Evolutionary conservation across 2,113 vertebrate species (phyloP), one percentile per base, ranked within the genome.

Genomic region (Ptilorrhoa leucosticta): DNA sequence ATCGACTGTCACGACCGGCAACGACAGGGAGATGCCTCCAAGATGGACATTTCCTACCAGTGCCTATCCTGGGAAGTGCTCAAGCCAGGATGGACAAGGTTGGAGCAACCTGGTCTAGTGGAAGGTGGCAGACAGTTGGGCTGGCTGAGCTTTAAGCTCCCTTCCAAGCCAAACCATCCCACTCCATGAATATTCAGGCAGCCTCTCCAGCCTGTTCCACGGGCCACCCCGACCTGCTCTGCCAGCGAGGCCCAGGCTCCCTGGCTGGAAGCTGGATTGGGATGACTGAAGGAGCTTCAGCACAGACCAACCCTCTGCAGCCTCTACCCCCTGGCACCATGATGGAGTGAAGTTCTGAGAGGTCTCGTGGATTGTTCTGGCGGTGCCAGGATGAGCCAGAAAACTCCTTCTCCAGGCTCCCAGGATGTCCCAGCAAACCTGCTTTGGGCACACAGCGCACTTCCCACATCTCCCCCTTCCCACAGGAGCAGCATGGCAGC

Each of bases 191-290:
- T 76, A 89, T 89, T 68, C 40, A 61, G 21, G 48, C 30, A 91
- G 90, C 87, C 64, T 94, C 92, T 89, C 83, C 48, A 91, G 83
- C 76, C 89, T 87, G 90, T 80, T 96, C 80, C 60, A 44, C 27
- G 20, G 60, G 58, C 44, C 58, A 31, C 44, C 3, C 20, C 5
- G 0, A 44, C 64, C 56, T 53, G 70, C 44, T 31, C 48, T 66
- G 92, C 87, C 90, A 71, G 87, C 68, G 28, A 16, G 39, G 54
- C 31, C 68, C 58, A 10, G 61, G 87, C 58, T 90, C 44, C 5
- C 58, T 45, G 5, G 1, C n/a, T 84, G 60, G 30, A 35, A 77
- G 33, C 30, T 4, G 44, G 14, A 13, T 0, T 24, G 51, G 1
- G 2, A 16, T 1, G 3, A 42, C 68, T 10, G 33, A 40, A 84